Conservation (phyloP, 2,888 invertebrate species). For the Noctua fimbriata region DNA sequence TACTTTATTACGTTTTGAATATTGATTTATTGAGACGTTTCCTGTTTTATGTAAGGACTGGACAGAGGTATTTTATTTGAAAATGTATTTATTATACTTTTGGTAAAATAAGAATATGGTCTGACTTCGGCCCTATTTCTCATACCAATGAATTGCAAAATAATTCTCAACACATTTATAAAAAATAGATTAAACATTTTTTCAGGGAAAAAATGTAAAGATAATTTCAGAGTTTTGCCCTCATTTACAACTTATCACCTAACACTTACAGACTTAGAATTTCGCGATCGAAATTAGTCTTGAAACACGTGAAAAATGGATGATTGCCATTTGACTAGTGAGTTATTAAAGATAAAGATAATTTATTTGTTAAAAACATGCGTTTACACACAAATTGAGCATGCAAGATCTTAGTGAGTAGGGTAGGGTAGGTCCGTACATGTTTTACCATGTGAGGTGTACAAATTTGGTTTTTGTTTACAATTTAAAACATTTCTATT, state of each 20-base stretch:
- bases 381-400: too few relatives aligned
- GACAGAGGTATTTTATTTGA: slow-evolving; percentile 30
- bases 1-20: slow-evolving; percentile 60
- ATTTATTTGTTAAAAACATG: too few relatives aligned
- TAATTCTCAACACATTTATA: background rate
- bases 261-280: slow-evolving; percentile 20
- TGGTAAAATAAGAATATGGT: background rate
- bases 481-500: too few relatives aligned
- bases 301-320: slow-evolving; percentile 40
- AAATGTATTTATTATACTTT: slow-evolving; percentile 14
- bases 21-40: slow-evolving; percentile 64
- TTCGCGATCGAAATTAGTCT: slow-evolving; percentile 38
- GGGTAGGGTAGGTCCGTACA: too few relatives aligned
- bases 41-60: slow-evolving; percentile 49
- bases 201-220: background rate
- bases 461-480: too few relatives aligned
- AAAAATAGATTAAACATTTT: background rate
- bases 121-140: background rate
- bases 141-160: background rate
- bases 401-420: too few relatives aligned
- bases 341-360: too few relatives aligned
- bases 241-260: slow-evolving; percentile 33
- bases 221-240: slow-evolving; percentile 16
- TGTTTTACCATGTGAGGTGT: too few relatives aligned
- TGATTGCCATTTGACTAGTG: background rate